Percentiles rank a stretch among this genome's conserved stretches.
Conservation (phyloP, 1,140 invertebrate species). For the Drosophila parvula region DNA sequence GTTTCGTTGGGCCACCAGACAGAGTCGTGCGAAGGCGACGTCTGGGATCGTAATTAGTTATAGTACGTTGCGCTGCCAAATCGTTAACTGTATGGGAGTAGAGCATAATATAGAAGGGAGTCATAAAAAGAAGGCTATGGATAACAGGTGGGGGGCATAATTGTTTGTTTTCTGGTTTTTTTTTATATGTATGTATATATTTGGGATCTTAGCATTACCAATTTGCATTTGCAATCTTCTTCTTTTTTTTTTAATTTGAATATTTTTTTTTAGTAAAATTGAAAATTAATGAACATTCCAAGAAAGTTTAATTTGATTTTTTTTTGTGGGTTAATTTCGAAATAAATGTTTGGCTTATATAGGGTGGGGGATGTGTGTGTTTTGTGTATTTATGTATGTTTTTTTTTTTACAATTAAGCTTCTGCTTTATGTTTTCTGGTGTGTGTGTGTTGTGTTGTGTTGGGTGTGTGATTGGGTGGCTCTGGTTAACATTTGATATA, state of each 20-base stretch:
- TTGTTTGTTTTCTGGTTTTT: slow-evolving; percentile 6
- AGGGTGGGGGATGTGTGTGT: slow-evolving; percentile 8
- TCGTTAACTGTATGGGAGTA: slow-evolving; percentile 82
- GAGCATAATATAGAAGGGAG: slow-evolving; percentile 79
- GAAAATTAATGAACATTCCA: slow-evolving; percentile 79
- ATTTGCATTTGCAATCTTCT: slow-evolving; percentile 44
- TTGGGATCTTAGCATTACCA: slow-evolving; percentile 53
- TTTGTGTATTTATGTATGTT: slow-evolving; percentile 21
- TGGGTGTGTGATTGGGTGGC: slow-evolving; percentile 28
- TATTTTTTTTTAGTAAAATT: slow-evolving; percentile 63
- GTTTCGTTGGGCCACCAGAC: slow-evolving; percentile 75
- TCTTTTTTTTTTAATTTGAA: slow-evolving; percentile 25
- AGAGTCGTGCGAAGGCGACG: slow-evolving; percentile 78
- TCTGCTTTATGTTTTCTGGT: slow-evolving; percentile 17
- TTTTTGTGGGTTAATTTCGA: slow-evolving; percentile 46
- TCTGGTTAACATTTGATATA: slow-evolving; percentile 23
- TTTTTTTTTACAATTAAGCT: slow-evolving; percentile 6
- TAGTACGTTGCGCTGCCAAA: slow-evolving; percentile 80
- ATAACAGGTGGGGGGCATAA: slow-evolving; percentile 35
- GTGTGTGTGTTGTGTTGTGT: slow-evolving; percentile 29
- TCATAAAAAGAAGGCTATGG: slow-evolving; percentile 65
- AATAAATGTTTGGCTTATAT: slow-evolving; percentile 40
- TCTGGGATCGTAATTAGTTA: slow-evolving; percentile 82
- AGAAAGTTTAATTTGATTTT: not conserved
- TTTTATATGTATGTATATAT: slow-evolving; percentile 13